phyloP scores from a whole-genome alignment of 2,113 vertebrate genomes.

The Silurus asotus region DNA sequence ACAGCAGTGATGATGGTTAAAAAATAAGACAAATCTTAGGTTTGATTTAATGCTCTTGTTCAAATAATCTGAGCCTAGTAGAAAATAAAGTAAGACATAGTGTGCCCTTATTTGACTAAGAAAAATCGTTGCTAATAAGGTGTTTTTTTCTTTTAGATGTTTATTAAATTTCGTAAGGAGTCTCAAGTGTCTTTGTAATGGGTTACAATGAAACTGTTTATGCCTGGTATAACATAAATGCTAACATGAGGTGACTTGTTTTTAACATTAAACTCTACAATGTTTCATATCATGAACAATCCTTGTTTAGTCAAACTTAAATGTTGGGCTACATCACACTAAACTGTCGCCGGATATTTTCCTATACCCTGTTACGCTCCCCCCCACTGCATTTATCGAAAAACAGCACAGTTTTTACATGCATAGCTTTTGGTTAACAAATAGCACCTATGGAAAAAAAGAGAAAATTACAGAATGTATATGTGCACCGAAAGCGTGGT shows the following conservation, averaged over 20 bases:
- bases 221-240: background rate
- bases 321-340: background rate
- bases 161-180: background rate
- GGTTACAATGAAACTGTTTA: background rate
- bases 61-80: background rate
- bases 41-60: background rate
- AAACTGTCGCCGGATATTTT: background rate
- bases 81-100: background rate
- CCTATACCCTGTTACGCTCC: background rate
- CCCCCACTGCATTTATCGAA: background rate
- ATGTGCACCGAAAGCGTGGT: background rate
- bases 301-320: background rate
- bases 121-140: background rate
- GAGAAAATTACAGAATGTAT: background rate
- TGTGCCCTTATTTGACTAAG: background rate
- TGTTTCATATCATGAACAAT: background rate
- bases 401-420: background rate
- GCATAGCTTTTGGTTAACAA: constrained; percentile 4
- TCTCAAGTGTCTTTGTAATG: background rate
- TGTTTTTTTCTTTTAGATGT: background rate
- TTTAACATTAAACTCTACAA: background rate
- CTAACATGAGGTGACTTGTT: background rate
- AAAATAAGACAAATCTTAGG: background rate
- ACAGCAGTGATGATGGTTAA: too few species aligned
- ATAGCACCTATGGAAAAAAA: background rate